Conservation (phyloP, 2,797 vertebrate genomes). For the Microchirus variegatus region DNA sequence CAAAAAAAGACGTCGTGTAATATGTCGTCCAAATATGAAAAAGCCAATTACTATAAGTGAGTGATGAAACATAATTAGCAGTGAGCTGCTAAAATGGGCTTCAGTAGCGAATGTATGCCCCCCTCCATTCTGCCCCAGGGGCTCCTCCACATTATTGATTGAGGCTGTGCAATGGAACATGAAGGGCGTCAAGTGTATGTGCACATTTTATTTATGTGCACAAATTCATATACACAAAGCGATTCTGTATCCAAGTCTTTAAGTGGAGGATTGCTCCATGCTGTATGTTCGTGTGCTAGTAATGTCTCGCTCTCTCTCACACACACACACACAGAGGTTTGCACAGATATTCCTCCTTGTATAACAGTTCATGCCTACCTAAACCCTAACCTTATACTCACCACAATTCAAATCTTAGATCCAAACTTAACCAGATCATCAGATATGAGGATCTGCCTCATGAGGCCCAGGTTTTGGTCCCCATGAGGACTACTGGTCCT, state of each 20-base stretch:
- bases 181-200: constrained; percentile 42
- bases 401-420: too few relatives aligned
- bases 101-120: constrained; percentile 31
- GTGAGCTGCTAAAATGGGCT: constrained; percentile 58
- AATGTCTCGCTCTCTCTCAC: constrained; percentile 42
- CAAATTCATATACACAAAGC: constrained; percentile 19
- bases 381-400: too few relatives aligned
- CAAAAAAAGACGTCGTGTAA: too few relatives aligned
- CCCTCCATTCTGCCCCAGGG: neutral
- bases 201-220: constrained; percentile 38
- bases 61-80: constrained; percentile 77
- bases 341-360: too few relatives aligned
- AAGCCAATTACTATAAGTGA: constrained; percentile 77
- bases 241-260: constrained; percentile 30
- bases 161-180: constrained; percentile 30
- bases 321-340: constrained; percentile 15
- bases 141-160: constrained; percentile 65
- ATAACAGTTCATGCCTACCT: too few relatives aligned
- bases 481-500: too few relatives aligned
- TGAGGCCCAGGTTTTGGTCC: too few relatives aligned
- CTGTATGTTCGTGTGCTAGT: constrained; percentile 39
- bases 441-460: too few relatives aligned
- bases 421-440: too few relatives aligned
- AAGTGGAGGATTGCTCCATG: constrained; percentile 25
- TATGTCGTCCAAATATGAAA: too few relatives aligned